phyloP scores from a whole-genome alignment of 2,113 vertebrate genomes.

The Gymnobelideus leadbeateri region DNA sequence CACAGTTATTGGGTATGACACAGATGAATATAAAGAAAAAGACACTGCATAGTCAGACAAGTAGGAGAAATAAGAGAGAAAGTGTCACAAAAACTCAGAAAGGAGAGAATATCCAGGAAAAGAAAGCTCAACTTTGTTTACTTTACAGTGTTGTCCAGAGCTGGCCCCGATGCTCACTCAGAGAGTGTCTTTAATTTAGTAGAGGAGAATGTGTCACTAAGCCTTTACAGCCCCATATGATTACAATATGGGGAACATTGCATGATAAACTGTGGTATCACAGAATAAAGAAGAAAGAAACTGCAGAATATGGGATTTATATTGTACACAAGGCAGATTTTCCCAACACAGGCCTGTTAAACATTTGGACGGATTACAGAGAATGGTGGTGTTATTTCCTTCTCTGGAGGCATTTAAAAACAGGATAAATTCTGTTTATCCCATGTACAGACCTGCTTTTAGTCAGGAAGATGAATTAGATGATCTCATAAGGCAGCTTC shows the following conservation, averaged over 20 bases:
- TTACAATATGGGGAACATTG: not conserved
- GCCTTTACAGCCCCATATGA: not conserved
- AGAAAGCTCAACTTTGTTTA: not conserved
- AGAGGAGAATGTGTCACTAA: not conserved
- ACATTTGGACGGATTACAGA: not conserved
- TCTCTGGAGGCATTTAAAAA: not conserved
- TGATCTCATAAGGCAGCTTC: not conserved
- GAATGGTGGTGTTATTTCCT: not conserved
- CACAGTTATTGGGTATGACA: not conserved
- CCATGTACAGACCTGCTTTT: not conserved
- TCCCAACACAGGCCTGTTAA: not conserved
- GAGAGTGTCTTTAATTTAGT: not conserved
- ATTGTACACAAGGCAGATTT: not conserved
- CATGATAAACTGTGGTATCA: not conserved
- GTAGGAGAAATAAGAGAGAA: not conserved
- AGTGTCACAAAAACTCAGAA: not conserved
- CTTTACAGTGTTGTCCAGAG: not conserved
- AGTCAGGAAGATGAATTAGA: conserved; percentile 24
- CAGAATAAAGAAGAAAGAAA: not conserved
- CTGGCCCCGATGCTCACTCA: not conserved
- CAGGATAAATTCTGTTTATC: not conserved
- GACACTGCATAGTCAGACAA: not conserved
- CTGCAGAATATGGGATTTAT: not conserved
- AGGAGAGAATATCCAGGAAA: not conserved
- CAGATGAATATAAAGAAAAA: not conserved